Percentiles rank a stretch among this genome's conserved stretches.
Evolutionary conservation across 2,888 invertebrate species (phyloP).

Genomic region (Drosophila dives): DNA sequence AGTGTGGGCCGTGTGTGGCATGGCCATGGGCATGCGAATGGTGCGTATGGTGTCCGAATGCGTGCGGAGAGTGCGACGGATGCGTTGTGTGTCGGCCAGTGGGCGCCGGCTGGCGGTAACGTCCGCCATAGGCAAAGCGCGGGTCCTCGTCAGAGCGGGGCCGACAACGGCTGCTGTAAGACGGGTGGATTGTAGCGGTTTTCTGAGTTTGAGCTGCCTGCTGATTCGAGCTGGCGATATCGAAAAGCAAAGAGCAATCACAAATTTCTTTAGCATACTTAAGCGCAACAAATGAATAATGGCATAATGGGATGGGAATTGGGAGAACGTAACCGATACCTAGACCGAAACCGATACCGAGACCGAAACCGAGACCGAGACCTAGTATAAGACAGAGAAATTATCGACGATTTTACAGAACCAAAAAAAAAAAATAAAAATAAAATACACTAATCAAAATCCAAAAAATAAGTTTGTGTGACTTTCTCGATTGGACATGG

Average conservation of each 20-base stretch:
- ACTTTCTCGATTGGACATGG: neutral
- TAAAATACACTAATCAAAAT: slow-evolving; percentile 1
- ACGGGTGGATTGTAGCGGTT: slow-evolving; percentile 86
- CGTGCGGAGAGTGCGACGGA: slow-evolving; percentile 86
- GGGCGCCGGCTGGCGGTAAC: slow-evolving; percentile 85
- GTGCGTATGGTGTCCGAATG: slow-evolving; percentile 86
- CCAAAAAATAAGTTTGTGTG: neutral
- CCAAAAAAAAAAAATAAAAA: neutral
- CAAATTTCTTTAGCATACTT: slow-evolving; percentile 23
- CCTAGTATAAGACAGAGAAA: slow-evolving; percentile 5
- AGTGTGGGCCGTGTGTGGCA: slow-evolving; percentile 85
- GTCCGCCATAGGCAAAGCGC: slow-evolving; percentile 90
- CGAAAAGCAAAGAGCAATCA: slow-evolving; percentile 42
- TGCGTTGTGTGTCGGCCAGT: slow-evolving; percentile 86
- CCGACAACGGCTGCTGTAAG: slow-evolving; percentile 87
- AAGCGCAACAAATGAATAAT: slow-evolving; percentile 2
- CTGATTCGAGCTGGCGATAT: slow-evolving; percentile 84
- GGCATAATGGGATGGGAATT: slow-evolving; percentile 6
- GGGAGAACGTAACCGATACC: slow-evolving; percentile 1
- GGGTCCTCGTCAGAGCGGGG: slow-evolving; percentile 89
- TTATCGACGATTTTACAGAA: neutral
- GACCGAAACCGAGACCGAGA: slow-evolving; percentile 27
- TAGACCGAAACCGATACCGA: slow-evolving; percentile 4
- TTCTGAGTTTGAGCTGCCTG: slow-evolving; percentile 86
- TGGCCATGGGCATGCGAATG: slow-evolving; percentile 85